Conservation (phyloP, 1,140 invertebrate genomes). For the Philotrypesis tridentata region DNA sequence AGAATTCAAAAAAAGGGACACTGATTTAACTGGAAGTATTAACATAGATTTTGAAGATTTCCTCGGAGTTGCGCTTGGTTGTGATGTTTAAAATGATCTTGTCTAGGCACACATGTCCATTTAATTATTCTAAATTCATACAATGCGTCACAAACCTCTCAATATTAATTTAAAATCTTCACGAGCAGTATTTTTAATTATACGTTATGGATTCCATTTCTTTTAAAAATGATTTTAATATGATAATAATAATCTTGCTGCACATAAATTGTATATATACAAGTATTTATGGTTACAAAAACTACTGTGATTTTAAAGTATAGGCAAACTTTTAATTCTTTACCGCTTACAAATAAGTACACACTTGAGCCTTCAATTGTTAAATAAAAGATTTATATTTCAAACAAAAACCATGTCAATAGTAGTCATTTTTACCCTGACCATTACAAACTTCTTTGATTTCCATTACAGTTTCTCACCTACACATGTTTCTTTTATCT, state of each 20-base stretch:
- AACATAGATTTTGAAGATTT: conserved; percentile 92
- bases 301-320: conserved; percentile 36
- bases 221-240: too few species aligned
- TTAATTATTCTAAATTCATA: conserved; percentile 3
- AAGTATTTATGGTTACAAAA: neutral
- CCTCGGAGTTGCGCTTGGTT: conserved; percentile 82
- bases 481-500: conserved; percentile 2
- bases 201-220: neutral
- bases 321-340: conserved; percentile 28
- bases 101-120: neutral
- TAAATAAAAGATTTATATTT: conserved; percentile 19
- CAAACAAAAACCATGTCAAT: neutral
- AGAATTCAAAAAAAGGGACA: conserved; percentile 85
- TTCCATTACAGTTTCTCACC: neutral
- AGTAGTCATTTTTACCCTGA: neutral
- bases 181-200: neutral
- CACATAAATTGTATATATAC: conserved; percentile 25
- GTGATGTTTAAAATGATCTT: conserved; percentile 74
- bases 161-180: conserved; percentile 6
- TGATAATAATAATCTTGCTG: neutral
- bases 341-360: neutral
- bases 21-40: conserved; percentile 83
- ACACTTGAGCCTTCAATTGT: neutral
- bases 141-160: neutral
- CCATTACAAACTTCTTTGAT: neutral